A percentile compares a stretch with the other conserved stretches of the same genome.
Evolutionary conservation across 2,888 invertebrate species (phyloP).

Genomic region (Rhogogaster chlorosoma): DNA sequence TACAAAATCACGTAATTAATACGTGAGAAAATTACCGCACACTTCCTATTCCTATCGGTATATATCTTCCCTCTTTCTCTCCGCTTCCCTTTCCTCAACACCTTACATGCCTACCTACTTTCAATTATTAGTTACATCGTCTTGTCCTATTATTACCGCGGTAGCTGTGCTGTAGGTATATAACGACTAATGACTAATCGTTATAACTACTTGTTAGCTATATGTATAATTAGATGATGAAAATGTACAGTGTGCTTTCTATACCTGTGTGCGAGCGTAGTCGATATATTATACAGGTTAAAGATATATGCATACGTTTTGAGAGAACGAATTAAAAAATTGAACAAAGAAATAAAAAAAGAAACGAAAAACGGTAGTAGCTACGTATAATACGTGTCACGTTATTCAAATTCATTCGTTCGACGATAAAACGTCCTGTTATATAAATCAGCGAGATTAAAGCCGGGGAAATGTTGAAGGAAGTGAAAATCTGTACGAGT

Average conservation of each 20-base stretch:
- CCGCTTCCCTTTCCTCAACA: background rate
- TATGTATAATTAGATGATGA: background rate
- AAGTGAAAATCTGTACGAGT: too few species aligned
- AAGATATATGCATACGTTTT: too few species aligned
- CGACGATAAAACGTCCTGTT: too few species aligned
- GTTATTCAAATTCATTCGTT: too few species aligned
- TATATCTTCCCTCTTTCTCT: background rate
- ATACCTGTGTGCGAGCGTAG: background rate
- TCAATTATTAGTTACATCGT: constrained; percentile 9
- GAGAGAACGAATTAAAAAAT: background rate
- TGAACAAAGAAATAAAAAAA: background rate
- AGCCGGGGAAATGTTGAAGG: too few species aligned
- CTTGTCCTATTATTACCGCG: constrained; percentile 6
- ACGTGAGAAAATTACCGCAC: constrained; percentile 3
- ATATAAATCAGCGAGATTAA: too few species aligned
- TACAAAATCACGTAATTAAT: constrained; percentile 19
- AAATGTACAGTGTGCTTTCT: background rate
- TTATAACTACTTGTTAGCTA: background rate
- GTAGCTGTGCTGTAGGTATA: background rate
- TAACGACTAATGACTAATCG: constrained; percentile 10
- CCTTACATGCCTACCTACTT: background rate
- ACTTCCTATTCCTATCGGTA: constrained; percentile 2
- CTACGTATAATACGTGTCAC: too few species aligned
- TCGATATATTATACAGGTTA: background rate
- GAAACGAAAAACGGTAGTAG: background rate